Evolutionary conservation across 2,888 invertebrate species (phyloP).

Genomic region (Drosophila gaucha): DNA sequence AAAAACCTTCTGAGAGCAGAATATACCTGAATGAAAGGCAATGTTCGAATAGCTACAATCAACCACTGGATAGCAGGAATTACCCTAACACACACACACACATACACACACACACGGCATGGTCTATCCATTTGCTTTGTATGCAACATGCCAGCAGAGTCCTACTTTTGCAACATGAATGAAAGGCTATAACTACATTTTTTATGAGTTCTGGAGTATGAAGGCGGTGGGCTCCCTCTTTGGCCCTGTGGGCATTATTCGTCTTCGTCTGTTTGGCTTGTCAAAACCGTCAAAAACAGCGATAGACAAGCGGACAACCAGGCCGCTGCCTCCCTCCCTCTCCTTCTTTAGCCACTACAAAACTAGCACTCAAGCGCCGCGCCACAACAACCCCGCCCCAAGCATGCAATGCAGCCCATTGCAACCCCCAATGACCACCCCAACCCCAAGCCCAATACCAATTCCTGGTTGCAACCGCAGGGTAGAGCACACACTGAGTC

Average conservation of each 20-base stretch:
- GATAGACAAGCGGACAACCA: slow-evolving; percentile 45
- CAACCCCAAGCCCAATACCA: slow-evolving; percentile 8
- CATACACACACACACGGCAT: slow-evolving; percentile 1
- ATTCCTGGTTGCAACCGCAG: slow-evolving; percentile 41
- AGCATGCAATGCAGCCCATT: slow-evolving; percentile 14
- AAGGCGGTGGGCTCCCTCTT: slow-evolving; percentile 17
- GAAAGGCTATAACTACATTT: slow-evolving; percentile 69
- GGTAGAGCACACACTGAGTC: slow-evolving; percentile 37
- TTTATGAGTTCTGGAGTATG: slow-evolving; percentile 45
- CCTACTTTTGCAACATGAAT: slow-evolving; percentile 69
- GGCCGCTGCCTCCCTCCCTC: neutral
- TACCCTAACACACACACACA: slow-evolving; percentile 13
- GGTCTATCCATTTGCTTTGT: slow-evolving; percentile 28
- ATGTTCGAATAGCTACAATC: slow-evolving; percentile 27
- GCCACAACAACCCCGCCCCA: slow-evolving; percentile 17
- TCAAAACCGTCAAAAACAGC: slow-evolving; percentile 68
- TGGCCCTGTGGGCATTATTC: slow-evolving; percentile 8
- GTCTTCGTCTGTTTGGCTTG: slow-evolving; percentile 45
- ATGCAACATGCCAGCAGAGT: slow-evolving; percentile 50
- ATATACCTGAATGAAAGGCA: slow-evolving; percentile 7
- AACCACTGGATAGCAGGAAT: slow-evolving; percentile 30
- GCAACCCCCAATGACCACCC: slow-evolving; percentile 11
- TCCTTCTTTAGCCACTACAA: slow-evolving; percentile 7
- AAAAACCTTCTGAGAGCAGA: neutral
- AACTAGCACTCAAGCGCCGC: slow-evolving; percentile 30